Evolutionary conservation across 1,140 invertebrate species (phyloP).

Genomic region (Parasteatoda tepidariorum): DNA sequence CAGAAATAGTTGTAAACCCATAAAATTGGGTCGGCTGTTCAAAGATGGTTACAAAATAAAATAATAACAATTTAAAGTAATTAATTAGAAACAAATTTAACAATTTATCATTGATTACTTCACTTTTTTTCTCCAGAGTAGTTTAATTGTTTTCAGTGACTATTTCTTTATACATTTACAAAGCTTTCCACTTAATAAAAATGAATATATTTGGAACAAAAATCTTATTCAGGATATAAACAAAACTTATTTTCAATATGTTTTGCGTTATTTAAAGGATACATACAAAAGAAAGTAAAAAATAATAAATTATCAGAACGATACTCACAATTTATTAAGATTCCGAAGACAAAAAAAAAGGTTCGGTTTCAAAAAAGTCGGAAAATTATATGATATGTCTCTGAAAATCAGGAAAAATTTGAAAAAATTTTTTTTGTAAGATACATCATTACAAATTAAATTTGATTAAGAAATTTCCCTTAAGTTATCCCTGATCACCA

Average conservation of each 20-base stretch:
- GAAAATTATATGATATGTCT: constrained; percentile 63
- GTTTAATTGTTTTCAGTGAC: neutral
- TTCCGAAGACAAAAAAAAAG: constrained; percentile 56
- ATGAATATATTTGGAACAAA: neutral
- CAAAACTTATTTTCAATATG: neutral
- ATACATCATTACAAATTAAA: neutral
- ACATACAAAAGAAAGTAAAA: too few species aligned
- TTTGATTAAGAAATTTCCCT: too few species aligned
- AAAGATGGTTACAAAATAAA: too few species aligned
- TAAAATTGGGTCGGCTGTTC: too few species aligned
- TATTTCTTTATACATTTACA: neutral
- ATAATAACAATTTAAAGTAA: too few species aligned
- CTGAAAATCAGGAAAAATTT: constrained; percentile 59
- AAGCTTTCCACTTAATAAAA: neutral
- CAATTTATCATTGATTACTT: too few species aligned
- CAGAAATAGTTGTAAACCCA: too few species aligned
- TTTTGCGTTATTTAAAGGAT: too few species aligned
- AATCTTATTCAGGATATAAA: neutral
- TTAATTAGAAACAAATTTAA: too few species aligned
- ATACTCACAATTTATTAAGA: constrained; percentile 64
- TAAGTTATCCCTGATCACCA: too few species aligned
- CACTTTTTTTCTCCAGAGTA: too few species aligned
- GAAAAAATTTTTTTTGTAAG: too few species aligned
- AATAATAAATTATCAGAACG: neutral
- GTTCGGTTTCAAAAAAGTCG: constrained; percentile 55